These are phyloP conservation scores for Polypedilum pembai DNA, from an alignment of 1,140 invertebrate genomes.

Conservation along the genomic window DNA sequence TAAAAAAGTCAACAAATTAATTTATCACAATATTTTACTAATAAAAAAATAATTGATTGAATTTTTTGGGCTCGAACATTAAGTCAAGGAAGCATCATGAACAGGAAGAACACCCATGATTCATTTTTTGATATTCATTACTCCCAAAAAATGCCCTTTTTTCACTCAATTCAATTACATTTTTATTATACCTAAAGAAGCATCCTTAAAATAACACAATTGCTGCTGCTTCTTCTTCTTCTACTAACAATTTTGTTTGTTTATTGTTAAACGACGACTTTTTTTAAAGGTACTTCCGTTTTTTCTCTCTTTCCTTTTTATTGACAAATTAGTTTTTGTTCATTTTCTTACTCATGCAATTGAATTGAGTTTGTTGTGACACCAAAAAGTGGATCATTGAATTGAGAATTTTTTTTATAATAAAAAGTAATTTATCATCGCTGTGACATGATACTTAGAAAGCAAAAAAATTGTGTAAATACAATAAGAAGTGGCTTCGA, in stretches of 20 bases:
- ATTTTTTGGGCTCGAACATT: not conserved
- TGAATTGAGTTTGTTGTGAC: too few relatives aligned
- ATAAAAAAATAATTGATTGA: too few relatives aligned
- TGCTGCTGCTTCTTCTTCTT: not conserved
- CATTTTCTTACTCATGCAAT: too few relatives aligned
- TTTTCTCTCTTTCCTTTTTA: not conserved
- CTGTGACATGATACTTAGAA: too few relatives aligned
- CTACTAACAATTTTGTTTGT: not conserved
- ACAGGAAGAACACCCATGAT: conserved; percentile 15
- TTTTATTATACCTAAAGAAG: not conserved
- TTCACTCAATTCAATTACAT: not conserved
- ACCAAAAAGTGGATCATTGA: too few relatives aligned
- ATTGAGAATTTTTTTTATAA: too few relatives aligned
- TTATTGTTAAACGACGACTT: not conserved
- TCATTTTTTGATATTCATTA: not conserved
- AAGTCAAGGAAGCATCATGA: not conserved
- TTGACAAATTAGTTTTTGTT: not conserved
- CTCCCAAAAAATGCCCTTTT: not conserved
- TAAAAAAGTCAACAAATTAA: too few relatives aligned
- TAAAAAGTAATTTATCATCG: too few relatives aligned
- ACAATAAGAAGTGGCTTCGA: too few relatives aligned
- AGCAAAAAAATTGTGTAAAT: too few relatives aligned
- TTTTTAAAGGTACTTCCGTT: not conserved
- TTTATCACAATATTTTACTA: too few relatives aligned
- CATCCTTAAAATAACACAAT: not conserved